A percentile compares a stretch with the other conserved stretches of the same genome.
Evolutionary conservation across 2,113 vertebrate species (phyloP).

Genomic region (Paraplagusia blochii): DNA sequence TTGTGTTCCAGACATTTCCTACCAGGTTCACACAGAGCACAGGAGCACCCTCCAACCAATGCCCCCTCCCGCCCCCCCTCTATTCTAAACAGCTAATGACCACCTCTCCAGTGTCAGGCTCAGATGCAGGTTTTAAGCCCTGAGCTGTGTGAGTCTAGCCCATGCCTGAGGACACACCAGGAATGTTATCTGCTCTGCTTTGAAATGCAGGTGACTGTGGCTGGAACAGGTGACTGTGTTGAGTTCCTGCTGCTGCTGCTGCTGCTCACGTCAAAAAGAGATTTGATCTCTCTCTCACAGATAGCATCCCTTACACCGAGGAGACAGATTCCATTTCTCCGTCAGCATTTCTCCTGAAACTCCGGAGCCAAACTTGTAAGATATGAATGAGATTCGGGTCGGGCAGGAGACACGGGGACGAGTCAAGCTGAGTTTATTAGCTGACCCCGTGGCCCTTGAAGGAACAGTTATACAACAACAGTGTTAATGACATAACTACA

Average conservation of each 20-base stretch:
- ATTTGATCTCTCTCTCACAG: conserved; percentile 53
- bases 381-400: conserved; percentile 38
- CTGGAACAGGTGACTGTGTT: conserved; percentile 58
- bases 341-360: conserved; percentile 23
- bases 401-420: conserved; percentile 39
- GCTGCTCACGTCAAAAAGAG: conserved; percentile 56
- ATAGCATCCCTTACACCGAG: conserved; percentile 29
- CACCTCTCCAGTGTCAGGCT: conserved; percentile 19
- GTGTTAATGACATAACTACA: conserved; percentile 76
- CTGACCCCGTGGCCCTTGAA: conserved; percentile 71
- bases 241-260: conserved; percentile 27
- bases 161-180: conserved; percentile 57
- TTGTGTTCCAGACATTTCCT: conserved; percentile 51
- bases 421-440: conserved; percentile 66
- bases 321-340: conserved; percentile 33
- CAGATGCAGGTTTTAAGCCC: conserved; percentile 21
- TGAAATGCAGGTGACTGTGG: conserved; percentile 49
- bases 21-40: conserved; percentile 20
- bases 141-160: conserved; percentile 34
- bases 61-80: no score
- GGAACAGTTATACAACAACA: conserved; percentile 74
- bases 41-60: conserved; percentile 1
- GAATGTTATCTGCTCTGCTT: conserved; percentile 68
- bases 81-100: conserved; percentile 26
- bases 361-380: conserved; percentile 15